Base-by-base conservation (phyloP, 2,797 vertebrate species). In the Peromyscus melanophrys region DNA sequence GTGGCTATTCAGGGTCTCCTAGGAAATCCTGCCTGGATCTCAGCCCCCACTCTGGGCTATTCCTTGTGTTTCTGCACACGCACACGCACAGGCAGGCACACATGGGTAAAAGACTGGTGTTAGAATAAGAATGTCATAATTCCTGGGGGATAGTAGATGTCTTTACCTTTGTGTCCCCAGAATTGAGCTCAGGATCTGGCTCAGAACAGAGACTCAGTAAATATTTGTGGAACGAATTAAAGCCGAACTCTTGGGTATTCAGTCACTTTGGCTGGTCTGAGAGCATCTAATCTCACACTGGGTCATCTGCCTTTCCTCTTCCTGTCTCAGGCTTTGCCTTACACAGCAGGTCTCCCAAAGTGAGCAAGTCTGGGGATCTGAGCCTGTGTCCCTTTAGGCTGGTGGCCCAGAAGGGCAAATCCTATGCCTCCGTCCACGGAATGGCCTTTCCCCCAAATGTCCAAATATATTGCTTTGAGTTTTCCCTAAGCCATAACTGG, bases 141-240 rank as follows among this genome's bases (percentile, higher is more conserved):
- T 59, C n/a, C 43, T 88, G 14, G 46, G 69, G 55, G n/a, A 65
- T 82, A 88, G 85, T 17, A 11, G 57, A 69, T 25, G 37, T 61
- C 46, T 96, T 88, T 67, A 84, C 14, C 25, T 75, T 63, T 46
- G 49, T 57, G 86, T n/a, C 75, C 71, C 71, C 82, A 89, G 85
- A 81, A 71, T 55, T 80, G 43, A 91, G 52, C 59, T 69, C 82
- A 71, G 55, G 23, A 69, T 21, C 73, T 90, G 52, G 81, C 55
- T 61, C 34, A 63, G 57, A 61, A 27, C 78, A 49, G 61, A 85
- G 21, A 13, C 11, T 83, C 6, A 0, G 75, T 67, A 91, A 95
- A 82, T 89, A 78, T 34, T 67, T 96, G 95, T 65, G 65, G 43
- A 80, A 71, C 5, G 67, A 94, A 92, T 76, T n/a, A 78, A 91